These are phyloP conservation scores for Alosa alosa DNA, from an alignment of 2,113 vertebrate species.

Conservation along the genomic window DNA sequence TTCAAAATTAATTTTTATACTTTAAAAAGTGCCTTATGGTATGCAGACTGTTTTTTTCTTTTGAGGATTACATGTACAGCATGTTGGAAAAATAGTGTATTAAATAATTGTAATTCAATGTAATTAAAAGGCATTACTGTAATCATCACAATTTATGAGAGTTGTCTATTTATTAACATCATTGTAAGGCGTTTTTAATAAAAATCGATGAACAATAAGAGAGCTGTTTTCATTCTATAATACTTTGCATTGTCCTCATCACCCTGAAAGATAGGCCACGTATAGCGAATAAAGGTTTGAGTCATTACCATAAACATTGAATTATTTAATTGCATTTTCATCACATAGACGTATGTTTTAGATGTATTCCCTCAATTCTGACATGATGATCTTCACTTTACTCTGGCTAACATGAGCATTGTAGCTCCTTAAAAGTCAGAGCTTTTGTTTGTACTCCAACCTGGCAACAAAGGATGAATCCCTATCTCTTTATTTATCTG, in stretches of 20 bases:
- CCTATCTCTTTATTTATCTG: not conserved
- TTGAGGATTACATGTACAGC: not conserved
- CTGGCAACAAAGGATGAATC: not conserved
- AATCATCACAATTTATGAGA: not conserved
- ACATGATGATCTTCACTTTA: not conserved
- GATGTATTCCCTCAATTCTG: not conserved
- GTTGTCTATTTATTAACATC: not conserved
- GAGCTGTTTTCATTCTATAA: not conserved
- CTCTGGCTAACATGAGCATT: not conserved
- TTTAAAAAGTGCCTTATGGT: not conserved
- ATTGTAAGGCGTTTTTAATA: not conserved
- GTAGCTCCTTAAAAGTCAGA: not conserved
- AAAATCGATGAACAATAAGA: not conserved
- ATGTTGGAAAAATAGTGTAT: not conserved
- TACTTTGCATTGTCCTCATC: not conserved
- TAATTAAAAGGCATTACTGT: not conserved
- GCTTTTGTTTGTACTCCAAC: not conserved
- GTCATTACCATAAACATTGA: not conserved
- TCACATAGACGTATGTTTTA: not conserved
- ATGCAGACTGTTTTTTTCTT: not conserved
- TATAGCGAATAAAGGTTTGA: not conserved
- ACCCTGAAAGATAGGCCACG: not conserved
- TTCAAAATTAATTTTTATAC: not conserved
- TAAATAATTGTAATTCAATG: too few relatives aligned
- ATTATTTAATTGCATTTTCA: not conserved